These are phyloP conservation scores for Pocillopora meandrina DNA, from an alignment of 92 coral and sea anemone species.

Conservation along the genomic window DNA sequence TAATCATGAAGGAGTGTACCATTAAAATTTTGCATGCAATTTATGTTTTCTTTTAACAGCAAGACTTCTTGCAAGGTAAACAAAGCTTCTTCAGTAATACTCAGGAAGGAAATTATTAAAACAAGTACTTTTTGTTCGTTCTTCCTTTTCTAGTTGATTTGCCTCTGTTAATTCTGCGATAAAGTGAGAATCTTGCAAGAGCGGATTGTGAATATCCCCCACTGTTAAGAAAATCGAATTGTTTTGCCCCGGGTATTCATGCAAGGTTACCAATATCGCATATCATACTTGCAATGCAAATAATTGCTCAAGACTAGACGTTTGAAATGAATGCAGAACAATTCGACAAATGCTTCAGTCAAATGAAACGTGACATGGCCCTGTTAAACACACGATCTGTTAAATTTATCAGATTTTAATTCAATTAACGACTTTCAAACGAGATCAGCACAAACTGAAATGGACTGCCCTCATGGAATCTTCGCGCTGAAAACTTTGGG, in stretches of 20 bases:
- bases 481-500: not conserved
- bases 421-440: slow-evolving; percentile 13
- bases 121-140: not conserved
- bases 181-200: slow-evolving; percentile 3
- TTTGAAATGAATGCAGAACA: not conserved
- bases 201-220: not conserved
- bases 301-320: not conserved
- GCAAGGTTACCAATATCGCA: not conserved
- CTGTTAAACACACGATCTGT: not conserved
- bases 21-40: not conserved
- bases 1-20: not conserved
- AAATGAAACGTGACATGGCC: not conserved
- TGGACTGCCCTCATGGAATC: not conserved
- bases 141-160: not conserved
- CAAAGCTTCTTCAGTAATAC: not conserved
- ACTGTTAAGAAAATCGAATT: slow-evolving; percentile 25
- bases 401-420: slow-evolving; percentile 22
- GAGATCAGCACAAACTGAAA: slow-evolving; percentile 12
- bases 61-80: slow-evolving; percentile 1
- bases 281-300: not conserved
- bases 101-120: not conserved
- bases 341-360: not conserved
- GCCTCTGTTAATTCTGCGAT: not conserved
- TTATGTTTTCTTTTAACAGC: not conserved
- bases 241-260: not conserved